Percentiles rank a stretch among this genome's conserved stretches.
These are phyloP conservation scores for Marcusenius ussheri DNA, from an alignment of 2,113 vertebrate species.

Conservation along the genomic window DNA sequence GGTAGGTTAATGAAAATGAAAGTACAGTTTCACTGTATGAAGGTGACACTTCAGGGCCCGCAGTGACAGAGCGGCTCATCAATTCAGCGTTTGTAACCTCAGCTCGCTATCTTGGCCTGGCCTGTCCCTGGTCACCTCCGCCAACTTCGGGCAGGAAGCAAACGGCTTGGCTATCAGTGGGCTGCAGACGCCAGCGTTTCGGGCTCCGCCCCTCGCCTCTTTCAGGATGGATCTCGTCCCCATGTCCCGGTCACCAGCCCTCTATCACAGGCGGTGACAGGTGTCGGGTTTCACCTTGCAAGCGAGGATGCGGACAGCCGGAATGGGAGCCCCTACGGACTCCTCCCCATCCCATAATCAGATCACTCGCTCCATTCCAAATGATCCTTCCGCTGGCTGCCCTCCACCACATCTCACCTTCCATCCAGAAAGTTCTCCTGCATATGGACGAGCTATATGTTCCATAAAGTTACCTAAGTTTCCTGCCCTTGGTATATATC, in stretches of 20 bases:
- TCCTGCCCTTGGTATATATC: background rate
- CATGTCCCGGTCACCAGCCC: background rate
- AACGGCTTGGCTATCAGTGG: background rate
- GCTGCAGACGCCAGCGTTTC: background rate
- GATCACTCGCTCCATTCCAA: background rate
- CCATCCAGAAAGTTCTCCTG: background rate
- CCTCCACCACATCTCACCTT: background rate
- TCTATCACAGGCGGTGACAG: background rate
- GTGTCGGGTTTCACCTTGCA: conserved; percentile 18
- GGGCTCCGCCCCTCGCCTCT: background rate
- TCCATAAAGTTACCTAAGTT: background rate
- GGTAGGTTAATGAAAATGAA: background rate
- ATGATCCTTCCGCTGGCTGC: background rate
- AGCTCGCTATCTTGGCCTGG: background rate
- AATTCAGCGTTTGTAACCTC: background rate
- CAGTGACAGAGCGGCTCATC: background rate
- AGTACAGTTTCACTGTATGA: background rate
- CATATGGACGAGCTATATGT: background rate
- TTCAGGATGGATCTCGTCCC: background rate
- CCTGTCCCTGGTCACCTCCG: background rate
- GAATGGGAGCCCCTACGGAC: conserved; percentile 20
- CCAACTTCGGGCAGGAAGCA: background rate
- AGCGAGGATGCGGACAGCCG: conserved; percentile 33
- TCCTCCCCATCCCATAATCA: conserved; percentile 17
- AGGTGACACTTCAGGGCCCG: background rate